Base-by-base conservation (phyloP, 2,113 vertebrate genomes). In the Pituophis catenifer region DNA sequence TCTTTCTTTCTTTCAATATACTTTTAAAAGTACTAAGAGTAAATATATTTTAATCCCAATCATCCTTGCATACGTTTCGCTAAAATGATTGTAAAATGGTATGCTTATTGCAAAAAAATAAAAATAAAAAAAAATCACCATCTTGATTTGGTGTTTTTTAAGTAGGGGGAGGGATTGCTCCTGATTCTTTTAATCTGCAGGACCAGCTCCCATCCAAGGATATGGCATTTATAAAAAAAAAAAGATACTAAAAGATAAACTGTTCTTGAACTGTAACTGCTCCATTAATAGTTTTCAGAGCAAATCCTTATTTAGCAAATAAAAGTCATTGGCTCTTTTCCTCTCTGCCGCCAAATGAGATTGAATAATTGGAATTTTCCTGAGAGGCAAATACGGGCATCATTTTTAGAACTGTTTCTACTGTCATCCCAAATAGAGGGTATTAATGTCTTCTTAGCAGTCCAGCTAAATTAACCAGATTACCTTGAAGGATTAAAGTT, bases 231-330 rank as follows among this genome's bases (percentile, higher is more conserved):
- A n/a, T n/a, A n/a, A 26, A 1, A 29, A 90, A 89, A 88, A 88
- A n/a, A 38, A 38, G 38, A 96, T 96, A 15, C 89, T 89, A 95
- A 86, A 94, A 93, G 93, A 96, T 87, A 96, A 93, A 93, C 96
- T 86, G 85, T 92, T 94, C 95, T 89, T 93, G 96, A 95, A 94
- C 58, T 33, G 90, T 23, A 91, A 95, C 70, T 55, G 92, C 90
- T 88, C 90, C 88, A 94, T 92, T 93, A 26, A 10, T 94, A 89
- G 93, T 93, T 94, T 96, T 92, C 95, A 93, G 94, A 96, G 96
- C 94, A 93, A 97, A 97, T 93, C 95, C 94, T 95, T 94, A 95
- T 94, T 97, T 96, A 96, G 94, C 94, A 96, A 94, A 95, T 93
- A 88, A 89, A 89, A 90, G 70, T 75, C 57, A 91, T 57, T 93